Percentiles rank a stretch among this genome's conserved stretches.
These are phyloP conservation scores for Drosophila falleni DNA, from an alignment of 2,888 invertebrate genomes.

Conservation along the genomic window DNA sequence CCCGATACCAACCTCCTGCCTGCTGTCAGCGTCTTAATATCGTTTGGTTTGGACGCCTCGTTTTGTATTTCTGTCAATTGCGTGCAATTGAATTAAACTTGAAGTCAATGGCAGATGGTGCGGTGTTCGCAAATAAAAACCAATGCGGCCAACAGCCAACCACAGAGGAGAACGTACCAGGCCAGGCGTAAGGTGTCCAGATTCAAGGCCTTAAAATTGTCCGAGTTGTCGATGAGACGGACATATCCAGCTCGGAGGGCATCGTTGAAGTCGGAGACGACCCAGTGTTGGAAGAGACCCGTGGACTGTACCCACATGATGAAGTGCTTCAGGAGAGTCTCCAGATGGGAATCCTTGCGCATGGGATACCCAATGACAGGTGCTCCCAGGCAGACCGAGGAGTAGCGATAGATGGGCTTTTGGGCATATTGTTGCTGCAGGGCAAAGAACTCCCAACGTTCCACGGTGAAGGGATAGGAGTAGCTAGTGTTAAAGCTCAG, in stretches of 20 bases:
- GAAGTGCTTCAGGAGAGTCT: conserved; percentile 59
- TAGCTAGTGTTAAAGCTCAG: conserved; percentile 72
- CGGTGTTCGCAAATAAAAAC: conserved; percentile 39
- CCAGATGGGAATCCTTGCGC: conserved; percentile 70
- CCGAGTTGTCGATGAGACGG: conserved; percentile 64
- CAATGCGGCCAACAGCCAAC: conserved; percentile 55
- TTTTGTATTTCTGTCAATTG: conserved; percentile 76
- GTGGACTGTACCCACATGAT: conserved; percentile 66
- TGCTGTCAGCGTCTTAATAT: conserved; percentile 47
- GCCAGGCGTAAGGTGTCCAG: conserved; percentile 63
- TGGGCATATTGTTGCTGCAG: conserved; percentile 78
- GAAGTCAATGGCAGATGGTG: conserved; percentile 65
- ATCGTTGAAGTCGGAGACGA: conserved; percentile 65
- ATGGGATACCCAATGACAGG: conserved; percentile 71
- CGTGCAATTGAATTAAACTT: conserved; percentile 70
- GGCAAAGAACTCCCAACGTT: conserved; percentile 76
- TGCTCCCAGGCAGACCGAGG: conserved; percentile 76
- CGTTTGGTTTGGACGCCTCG: conserved; percentile 28
- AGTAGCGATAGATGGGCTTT: conserved; percentile 72
- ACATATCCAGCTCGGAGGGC: conserved; percentile 65
- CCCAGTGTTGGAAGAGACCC: conserved; percentile 63
- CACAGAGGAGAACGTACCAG: conserved; percentile 57
- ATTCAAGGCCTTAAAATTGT: conserved; percentile 65
- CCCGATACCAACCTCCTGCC: not conserved
- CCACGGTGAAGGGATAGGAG: conserved; percentile 72